Percentiles rank a stretch among this genome's conserved stretches.
phyloP scores from a whole-genome alignment of 2,113 vertebrate species.

The Xiphophorus couchianus region DNA sequence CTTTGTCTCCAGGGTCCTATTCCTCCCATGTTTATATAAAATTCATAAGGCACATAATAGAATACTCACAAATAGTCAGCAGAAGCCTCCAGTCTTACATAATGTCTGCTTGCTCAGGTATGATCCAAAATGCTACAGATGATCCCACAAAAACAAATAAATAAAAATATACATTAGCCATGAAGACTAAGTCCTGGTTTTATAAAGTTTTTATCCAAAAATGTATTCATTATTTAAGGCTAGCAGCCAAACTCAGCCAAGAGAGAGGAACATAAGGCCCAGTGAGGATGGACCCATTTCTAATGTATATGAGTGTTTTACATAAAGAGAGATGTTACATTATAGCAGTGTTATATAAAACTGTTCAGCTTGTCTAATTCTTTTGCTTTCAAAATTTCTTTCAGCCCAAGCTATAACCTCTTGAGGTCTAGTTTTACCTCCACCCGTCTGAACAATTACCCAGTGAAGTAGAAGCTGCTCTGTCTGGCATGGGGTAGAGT shows the following conservation, averaged over 20 bases:
- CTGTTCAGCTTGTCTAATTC: slow-evolving; percentile 43
- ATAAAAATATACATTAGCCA: neutral
- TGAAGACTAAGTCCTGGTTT: neutral
- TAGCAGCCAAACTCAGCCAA: neutral
- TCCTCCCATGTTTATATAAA: neutral
- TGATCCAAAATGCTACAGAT: neutral
- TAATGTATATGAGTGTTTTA: neutral
- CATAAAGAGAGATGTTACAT: neutral
- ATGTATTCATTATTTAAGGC: neutral
- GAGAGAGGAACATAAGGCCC: neutral
- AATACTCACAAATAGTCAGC: neutral
- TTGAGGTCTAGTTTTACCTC: slow-evolving; percentile 47
- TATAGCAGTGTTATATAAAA: slow-evolving; percentile 51
- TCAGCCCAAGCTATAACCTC: slow-evolving; percentile 46
- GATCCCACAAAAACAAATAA: neutral
- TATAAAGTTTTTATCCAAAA: neutral
- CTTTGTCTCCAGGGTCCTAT: neutral
- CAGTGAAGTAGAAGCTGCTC: slow-evolving; percentile 55
- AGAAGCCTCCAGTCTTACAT: neutral
- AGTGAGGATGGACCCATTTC: neutral
- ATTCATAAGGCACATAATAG: neutral
- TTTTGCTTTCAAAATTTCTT: slow-evolving; percentile 41
- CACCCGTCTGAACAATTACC: slow-evolving; percentile 65
- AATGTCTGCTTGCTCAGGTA: neutral
- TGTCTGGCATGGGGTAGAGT: slow-evolving; percentile 47